phyloP scores from a whole-genome alignment of 64 coral and sea anemone species.

The Stichodactyla mertensii region DNA sequence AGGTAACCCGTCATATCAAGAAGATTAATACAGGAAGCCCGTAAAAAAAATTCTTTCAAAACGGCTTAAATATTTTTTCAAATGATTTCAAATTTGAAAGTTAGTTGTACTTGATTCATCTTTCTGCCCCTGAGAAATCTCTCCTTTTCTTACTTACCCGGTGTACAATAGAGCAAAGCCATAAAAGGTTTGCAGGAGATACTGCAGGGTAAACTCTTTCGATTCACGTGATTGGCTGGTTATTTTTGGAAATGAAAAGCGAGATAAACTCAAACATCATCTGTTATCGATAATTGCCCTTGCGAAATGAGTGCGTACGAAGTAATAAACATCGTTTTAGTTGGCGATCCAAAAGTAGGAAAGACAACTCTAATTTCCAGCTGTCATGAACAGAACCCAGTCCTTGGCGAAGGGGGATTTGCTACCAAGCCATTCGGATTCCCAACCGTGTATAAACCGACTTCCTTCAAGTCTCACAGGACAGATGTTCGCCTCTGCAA shows the following conservation, averaged over 20 bases:
- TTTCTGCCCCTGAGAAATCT: too few relatives aligned
- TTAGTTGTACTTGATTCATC: too few relatives aligned
- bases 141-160: too few relatives aligned
- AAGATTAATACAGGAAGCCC: background rate
- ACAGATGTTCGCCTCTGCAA: constrained; percentile 3
- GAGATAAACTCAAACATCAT: background rate
- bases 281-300: background rate
- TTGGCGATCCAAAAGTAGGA: constrained; percentile 51
- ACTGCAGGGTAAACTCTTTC: background rate
- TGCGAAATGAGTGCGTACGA: background rate
- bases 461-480: constrained; percentile 8
- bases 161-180: too few relatives aligned
- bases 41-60: too few relatives aligned
- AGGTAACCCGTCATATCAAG: background rate
- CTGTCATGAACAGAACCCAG: constrained; percentile 26
- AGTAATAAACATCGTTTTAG: constrained; percentile 47
- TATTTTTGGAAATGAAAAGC: background rate
- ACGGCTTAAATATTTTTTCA: too few relatives aligned
- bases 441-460: background rate
- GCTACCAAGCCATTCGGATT: background rate
- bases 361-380: constrained; percentile 37
- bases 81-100: too few relatives aligned
- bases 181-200: too few relatives aligned
- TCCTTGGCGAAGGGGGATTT: background rate
- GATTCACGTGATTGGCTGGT: background rate